Percentiles rank a stretch among this genome's conserved stretches.
Conservation (phyloP, 2,888 invertebrate species). For the Bibio marci region DNA sequence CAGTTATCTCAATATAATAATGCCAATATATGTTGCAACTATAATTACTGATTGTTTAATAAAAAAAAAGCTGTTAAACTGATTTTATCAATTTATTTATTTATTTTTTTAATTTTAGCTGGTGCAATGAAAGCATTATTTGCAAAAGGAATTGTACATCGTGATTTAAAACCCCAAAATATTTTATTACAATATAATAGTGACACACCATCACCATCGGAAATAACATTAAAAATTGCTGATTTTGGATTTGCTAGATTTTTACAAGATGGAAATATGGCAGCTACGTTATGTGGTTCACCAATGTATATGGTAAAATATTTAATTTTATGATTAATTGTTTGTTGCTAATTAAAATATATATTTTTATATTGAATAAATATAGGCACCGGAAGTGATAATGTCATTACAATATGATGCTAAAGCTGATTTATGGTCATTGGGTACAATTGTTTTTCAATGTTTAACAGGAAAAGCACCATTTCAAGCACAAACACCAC, state of each 20-base stretch:
- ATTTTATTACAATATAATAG: constrained; percentile 74
- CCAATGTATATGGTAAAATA: constrained; percentile 97
- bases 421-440: constrained; percentile 97
- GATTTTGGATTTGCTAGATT: constrained; percentile 99
- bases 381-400: constrained; percentile 89
- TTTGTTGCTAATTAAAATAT: not conserved
- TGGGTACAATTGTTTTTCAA: constrained; percentile 97
- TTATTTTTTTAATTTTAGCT: constrained; percentile 35
- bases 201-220: constrained; percentile 43
- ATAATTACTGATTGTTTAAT: too few relatives aligned
- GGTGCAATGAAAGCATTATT: constrained; percentile 95
- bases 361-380: not conserved
- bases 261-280: constrained; percentile 97
- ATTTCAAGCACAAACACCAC: constrained; percentile 94
- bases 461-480: constrained; percentile 98
- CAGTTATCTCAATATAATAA: too few relatives aligned
- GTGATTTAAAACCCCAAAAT: constrained; percentile 99
- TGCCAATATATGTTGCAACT: too few relatives aligned
- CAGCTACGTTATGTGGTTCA: constrained; percentile 96
- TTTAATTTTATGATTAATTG: not conserved
- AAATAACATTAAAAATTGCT: constrained; percentile 94
- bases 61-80: too few relatives aligned
- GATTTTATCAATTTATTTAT: too few relatives aligned
- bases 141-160: constrained; percentile 94
- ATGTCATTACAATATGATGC: constrained; percentile 98